phyloP scores from a whole-genome alignment of 2,888 invertebrate genomes.

The Lomographa bimaculata region DNA sequence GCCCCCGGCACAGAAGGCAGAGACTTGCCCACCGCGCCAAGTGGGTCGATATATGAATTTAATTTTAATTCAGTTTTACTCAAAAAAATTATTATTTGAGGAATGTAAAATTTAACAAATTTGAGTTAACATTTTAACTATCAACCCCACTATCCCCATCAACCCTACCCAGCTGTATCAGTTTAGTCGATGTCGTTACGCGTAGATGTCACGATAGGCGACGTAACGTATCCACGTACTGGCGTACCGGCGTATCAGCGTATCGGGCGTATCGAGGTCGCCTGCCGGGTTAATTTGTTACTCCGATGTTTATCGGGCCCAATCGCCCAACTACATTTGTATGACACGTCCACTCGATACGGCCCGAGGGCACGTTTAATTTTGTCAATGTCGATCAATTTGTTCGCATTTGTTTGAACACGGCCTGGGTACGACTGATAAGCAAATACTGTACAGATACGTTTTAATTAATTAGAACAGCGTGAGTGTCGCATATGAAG shows the following conservation, averaged over 20 bases:
- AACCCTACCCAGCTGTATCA: conserved; percentile 46
- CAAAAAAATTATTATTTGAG: too few relatives aligned
- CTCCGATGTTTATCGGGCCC: conserved; percentile 55
- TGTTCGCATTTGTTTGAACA: conserved; percentile 40
- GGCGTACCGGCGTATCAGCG: conserved; percentile 26
- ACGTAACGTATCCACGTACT: conserved; percentile 26
- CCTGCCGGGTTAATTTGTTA: conserved; percentile 68
- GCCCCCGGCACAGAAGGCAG: too few relatives aligned
- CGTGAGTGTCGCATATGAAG: conserved; percentile 15
- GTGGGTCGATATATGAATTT: too few relatives aligned
- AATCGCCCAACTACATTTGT: conserved; percentile 55
- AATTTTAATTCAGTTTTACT: too few relatives aligned
- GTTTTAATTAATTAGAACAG: conserved; percentile 24
- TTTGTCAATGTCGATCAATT: conserved; percentile 55
- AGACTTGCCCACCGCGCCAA: too few relatives aligned
- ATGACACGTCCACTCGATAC: conserved; percentile 53
- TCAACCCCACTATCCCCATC: conserved; percentile 21
- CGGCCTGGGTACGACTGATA: conserved; percentile 21
- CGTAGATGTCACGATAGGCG: conserved; percentile 58
- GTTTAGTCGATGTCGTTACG: conserved; percentile 68
- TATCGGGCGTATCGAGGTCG: conserved; percentile 31
- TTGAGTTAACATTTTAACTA: too few relatives aligned
- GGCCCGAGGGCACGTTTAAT: conserved; percentile 46
- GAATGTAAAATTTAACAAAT: too few relatives aligned
- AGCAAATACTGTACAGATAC: conserved; percentile 24